phyloP scores from a whole-genome alignment of 1,140 invertebrate species.

The Apocrypta bakeri region DNA sequence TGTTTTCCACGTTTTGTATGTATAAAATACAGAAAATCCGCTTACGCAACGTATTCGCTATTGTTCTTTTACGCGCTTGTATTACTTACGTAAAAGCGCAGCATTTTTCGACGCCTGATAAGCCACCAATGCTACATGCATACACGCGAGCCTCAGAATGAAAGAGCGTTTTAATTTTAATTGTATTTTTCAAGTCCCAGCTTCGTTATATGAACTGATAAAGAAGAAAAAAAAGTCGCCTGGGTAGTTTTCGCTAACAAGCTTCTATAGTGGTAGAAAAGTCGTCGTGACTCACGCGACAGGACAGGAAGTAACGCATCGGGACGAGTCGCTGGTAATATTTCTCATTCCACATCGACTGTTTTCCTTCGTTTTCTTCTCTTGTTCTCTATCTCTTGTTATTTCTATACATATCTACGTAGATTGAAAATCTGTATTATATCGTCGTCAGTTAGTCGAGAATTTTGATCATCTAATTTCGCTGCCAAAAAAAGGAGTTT shows the following conservation, averaged over 20 bases:
- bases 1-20: not conserved
- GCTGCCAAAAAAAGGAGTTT: too few relatives aligned
- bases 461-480: not conserved
- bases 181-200: too few relatives aligned
- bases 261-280: not conserved
- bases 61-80: not conserved
- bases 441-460: not conserved
- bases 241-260: conserved; percentile 21
- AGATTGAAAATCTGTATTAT: too few relatives aligned
- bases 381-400: not conserved
- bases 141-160: too few relatives aligned
- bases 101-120: not conserved
- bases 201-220: too few relatives aligned
- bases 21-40: not conserved
- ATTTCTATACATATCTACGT: too few relatives aligned
- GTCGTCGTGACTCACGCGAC: conserved; percentile 21
- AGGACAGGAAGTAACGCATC: conserved; percentile 37
- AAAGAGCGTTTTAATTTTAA: too few relatives aligned
- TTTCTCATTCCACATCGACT: conserved; percentile 35
- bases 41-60: not conserved
- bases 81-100: not conserved
- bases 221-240: not conserved
- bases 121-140: not conserved
- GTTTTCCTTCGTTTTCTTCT: not conserved
- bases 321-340: not conserved